phyloP scores from a whole-genome alignment of 2,797 vertebrate genomes.

The Leptoclinus maculatus region DNA sequence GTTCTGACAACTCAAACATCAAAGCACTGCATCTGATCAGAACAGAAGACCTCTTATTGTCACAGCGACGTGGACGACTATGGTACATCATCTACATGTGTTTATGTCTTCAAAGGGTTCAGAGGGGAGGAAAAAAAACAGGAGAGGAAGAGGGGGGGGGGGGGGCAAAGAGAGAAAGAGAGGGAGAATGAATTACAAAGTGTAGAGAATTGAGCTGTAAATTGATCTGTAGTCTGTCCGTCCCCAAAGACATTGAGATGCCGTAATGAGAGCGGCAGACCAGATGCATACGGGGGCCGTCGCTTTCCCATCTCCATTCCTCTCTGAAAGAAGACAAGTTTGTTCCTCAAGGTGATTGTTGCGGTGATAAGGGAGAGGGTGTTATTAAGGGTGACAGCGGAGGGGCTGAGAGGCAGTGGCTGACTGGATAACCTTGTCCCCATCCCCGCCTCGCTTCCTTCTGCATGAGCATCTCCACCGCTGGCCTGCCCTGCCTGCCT shows the following conservation, averaged over 20 bases:
- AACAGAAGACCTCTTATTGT: conserved; percentile 6
- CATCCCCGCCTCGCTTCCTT: conserved; percentile 77
- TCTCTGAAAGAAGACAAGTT: conserved; percentile 80
- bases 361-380: conserved; percentile 84
- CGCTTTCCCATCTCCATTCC: conserved; percentile 63
- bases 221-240: conserved; percentile 68
- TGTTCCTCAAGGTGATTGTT: conserved; percentile 88
- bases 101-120: conserved; percentile 37
- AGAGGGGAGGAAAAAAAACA: conserved; percentile 17
- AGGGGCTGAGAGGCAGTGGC: conserved; percentile 79
- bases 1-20: conserved; percentile 4
- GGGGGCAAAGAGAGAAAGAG: conserved; percentile 11
- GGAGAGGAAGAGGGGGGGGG: background rate
- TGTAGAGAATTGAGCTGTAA: conserved; percentile 64
- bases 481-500: conserved; percentile 75
- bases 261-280: conserved; percentile 71
- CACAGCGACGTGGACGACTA: conserved; percentile 18
- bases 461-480: conserved; percentile 78
- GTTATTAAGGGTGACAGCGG: conserved; percentile 87
- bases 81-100: conserved; percentile 15
- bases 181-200: conserved; percentile 53
- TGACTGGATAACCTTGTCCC: conserved; percentile 86
- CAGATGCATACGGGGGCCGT: conserved; percentile 61
- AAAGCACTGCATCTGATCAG: background rate
- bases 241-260: conserved; percentile 65